Evolutionary conservation across 92 coral and sea anemone genomes (phyloP).

Genomic region (Siderastrea siderea): DNA sequence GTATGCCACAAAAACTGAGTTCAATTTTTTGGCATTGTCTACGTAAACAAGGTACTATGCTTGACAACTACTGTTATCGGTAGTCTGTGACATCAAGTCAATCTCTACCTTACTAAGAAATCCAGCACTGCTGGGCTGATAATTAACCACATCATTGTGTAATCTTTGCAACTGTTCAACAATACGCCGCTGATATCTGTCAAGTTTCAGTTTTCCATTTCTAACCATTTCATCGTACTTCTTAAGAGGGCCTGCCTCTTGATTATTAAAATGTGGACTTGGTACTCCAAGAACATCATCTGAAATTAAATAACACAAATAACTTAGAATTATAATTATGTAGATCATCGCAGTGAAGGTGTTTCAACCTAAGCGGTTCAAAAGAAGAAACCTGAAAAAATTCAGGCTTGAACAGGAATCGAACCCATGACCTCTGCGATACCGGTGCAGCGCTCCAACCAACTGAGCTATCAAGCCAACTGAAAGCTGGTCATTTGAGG

Average conservation of each 20-base stretch:
- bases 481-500: no score
- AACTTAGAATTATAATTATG: not conserved
- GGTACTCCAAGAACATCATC: constrained; percentile 29
- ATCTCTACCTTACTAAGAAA: constrained; percentile 73
- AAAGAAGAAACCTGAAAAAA: no score
- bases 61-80: no score
- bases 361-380: no score
- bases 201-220: constrained; percentile 69
- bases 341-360: no score
- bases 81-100: not conserved
- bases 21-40: no score
- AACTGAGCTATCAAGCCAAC: no score
- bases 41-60: no score
- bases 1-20: no score
- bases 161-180: constrained; percentile 74
- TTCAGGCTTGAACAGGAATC: no score
- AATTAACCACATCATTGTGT: constrained; percentile 46
- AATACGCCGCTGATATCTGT: constrained; percentile 76
- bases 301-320: not conserved
- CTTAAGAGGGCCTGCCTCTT: constrained; percentile 66
- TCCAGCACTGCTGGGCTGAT: constrained; percentile 73
- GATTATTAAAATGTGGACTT: constrained; percentile 9
- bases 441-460: no score
- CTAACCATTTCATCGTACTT: constrained; percentile 78
- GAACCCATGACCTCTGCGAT: no score